Conservation (phyloP, 2,113 vertebrate genomes). For the Brevimyrus niger region DNA sequence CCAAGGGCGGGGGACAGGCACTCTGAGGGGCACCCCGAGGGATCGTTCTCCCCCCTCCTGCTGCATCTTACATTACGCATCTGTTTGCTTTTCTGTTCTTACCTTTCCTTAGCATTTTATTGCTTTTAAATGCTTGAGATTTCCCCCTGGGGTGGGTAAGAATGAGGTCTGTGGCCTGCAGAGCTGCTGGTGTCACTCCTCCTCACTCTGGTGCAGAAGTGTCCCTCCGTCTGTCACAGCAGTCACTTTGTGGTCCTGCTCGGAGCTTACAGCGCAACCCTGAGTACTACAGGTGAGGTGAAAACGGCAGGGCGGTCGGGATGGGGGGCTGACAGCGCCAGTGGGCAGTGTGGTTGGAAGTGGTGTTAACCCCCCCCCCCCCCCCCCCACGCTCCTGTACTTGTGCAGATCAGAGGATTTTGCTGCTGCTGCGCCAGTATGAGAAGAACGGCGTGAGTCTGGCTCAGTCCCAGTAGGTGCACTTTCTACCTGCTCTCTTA, state of each 20-base stretch:
- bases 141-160: not conserved
- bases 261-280: constrained; percentile 81
- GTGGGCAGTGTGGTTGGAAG: not conserved
- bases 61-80: not conserved
- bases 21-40: not conserved
- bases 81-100: not conserved
- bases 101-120: not conserved
- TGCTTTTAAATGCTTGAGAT: not conserved
- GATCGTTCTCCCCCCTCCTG: constrained; percentile 34
- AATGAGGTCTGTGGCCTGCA: constrained; percentile 44
- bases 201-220: constrained; percentile 65
- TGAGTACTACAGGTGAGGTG: constrained; percentile 68
- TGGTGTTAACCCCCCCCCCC: constrained; percentile 6
- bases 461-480: constrained; percentile 64
- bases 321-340: not conserved
- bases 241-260: constrained; percentile 79
- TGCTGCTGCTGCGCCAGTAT: constrained; percentile 80
- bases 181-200: constrained; percentile 75
- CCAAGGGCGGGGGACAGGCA: constrained; percentile 60
- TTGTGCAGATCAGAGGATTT: constrained; percentile 80
- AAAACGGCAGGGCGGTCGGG: not conserved
- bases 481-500: not conserved
- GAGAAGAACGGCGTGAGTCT: constrained; percentile 78
- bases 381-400: not conserved
- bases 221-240: constrained; percentile 68